phyloP scores from a whole-genome alignment of 2,113 vertebrate species.

The Laticauda colubrina region DNA sequence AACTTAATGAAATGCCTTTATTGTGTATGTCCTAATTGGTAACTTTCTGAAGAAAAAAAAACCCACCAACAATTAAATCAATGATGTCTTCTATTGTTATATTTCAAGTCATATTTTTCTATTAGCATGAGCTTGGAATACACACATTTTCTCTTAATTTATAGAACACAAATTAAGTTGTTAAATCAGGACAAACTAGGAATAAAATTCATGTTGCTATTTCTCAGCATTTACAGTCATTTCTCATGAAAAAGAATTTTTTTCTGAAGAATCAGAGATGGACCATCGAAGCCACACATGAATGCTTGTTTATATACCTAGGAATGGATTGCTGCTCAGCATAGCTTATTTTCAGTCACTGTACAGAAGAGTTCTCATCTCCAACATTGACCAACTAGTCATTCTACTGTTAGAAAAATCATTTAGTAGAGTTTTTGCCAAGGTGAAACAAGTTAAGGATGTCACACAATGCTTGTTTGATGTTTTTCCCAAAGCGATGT shows the following conservation, averaged over 20 bases:
- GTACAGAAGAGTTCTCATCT: constrained; percentile 31
- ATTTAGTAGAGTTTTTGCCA: constrained; percentile 75
- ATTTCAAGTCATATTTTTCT: constrained; percentile 26
- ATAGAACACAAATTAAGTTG: constrained; percentile 26
- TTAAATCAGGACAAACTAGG: constrained; percentile 30
- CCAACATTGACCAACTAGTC: constrained; percentile 1
- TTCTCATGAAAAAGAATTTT: constrained; percentile 40
- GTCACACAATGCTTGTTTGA: constrained; percentile 85
- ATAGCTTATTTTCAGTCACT: constrained; percentile 35
- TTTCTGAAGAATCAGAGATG: constrained; percentile 31
- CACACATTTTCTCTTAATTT: constrained; percentile 42
- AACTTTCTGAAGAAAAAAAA: constrained; percentile 29
- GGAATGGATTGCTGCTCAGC: constrained; percentile 14
- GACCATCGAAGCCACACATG: background rate
- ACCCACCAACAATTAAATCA: constrained; percentile 2
- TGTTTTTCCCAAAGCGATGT: constrained; percentile 85
- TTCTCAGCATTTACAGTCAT: constrained; percentile 23
- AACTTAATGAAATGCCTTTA: background rate
- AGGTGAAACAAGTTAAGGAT: constrained; percentile 77
- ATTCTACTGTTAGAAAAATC: constrained; percentile 40
- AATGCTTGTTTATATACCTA: constrained; percentile 27
- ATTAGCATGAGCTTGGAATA: constrained; percentile 1
- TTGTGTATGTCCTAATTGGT: constrained; percentile 19
- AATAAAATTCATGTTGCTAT: constrained; percentile 3
- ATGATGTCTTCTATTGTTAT: constrained; percentile 8